Evolutionary conservation across 2,888 invertebrate species (phyloP), one percentile per base, ranked within the genome.

Genomic region (Heterodera filipjevi): DNA sequence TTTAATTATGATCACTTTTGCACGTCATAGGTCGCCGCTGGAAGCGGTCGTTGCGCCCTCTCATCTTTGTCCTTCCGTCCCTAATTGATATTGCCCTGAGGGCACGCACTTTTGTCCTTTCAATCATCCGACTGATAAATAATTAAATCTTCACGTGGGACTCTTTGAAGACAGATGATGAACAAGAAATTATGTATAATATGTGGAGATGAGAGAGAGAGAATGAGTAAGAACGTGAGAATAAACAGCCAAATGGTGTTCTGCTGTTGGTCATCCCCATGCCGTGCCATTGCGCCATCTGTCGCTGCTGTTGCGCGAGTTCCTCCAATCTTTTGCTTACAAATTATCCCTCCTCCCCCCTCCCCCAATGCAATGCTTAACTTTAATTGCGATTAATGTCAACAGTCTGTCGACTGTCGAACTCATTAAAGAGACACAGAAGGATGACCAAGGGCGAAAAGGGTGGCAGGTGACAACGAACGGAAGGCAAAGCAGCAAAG

Each of bases 91-190:
- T 53, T 53, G 53, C 53, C 53, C 53, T 19, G 16, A 19, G 19
- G 53, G 53, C 46, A 46, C 46, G 39, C 39, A 39, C 22, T 53
- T 53, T 53, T 53, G 53, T 12, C 53, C 53, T 53, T 53, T 53
- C 53, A 53, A 53, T 53, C 53, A 53, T 53, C 14, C 53, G n/a
- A n/a, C 53, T 53, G 53, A 53, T 53, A 53, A 53, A 53, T 53
- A 53, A 53, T 53, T 53, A 53, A 53, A 53, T 53, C 19, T 19
- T 53, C 53, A 53, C 53, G 53, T 53, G 53, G 53, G 53, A 53
- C 19, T 53, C 53, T 16, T 46, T 16, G 53, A 53, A 14, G 53
- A 53, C 19, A 53, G 53, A 53, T 53, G 14, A 53, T 22, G 53
- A 16, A 22, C 22, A 53, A 19, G 53, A 39, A 39, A 39, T 39